A percentile compares a stretch with the other conserved stretches of the same genome.
These are phyloP conservation scores for Epistrophe grossulariae DNA, from an alignment of 2,888 invertebrate species.

Conservation along the genomic window DNA sequence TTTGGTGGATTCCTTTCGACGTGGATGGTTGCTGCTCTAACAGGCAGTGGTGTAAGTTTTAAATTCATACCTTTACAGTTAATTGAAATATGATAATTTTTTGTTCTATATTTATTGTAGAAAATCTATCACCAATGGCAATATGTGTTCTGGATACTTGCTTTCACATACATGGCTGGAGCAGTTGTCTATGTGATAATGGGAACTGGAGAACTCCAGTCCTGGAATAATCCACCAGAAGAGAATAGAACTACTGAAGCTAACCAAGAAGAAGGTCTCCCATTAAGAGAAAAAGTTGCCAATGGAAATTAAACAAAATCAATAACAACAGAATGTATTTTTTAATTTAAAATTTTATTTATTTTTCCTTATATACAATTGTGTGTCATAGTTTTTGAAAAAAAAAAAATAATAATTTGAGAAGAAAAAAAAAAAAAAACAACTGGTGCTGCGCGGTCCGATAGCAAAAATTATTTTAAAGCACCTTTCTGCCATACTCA, in stretches of 20 bases:
- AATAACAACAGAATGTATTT: background rate
- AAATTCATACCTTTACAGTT: background rate
- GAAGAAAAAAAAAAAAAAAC: conserved; percentile 19
- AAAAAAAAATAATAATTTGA: background rate
- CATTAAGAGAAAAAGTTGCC: conserved; percentile 82
- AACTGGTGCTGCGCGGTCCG: conserved; percentile 13
- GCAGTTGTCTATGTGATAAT: conserved; percentile 86
- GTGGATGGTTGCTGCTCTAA: conserved; percentile 91
- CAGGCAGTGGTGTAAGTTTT: conserved; percentile 87
- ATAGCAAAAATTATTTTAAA: too few relatives aligned
- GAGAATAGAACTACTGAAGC: conserved; percentile 78
- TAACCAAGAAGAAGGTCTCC: conserved; percentile 82
- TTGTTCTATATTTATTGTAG: too few relatives aligned
- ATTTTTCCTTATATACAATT: conserved; percentile 54
- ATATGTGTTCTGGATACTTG: conserved; percentile 92
- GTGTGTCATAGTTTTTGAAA: conserved; percentile 38
- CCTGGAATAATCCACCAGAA: conserved; percentile 85
- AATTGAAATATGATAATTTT: too few relatives aligned
- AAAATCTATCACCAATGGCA: conserved; percentile 91
- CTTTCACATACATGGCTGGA: conserved; percentile 88
- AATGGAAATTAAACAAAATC: conserved; percentile 76
- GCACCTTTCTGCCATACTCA: conserved; percentile 1
- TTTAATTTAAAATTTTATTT: conserved; percentile 59
- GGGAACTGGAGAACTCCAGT: conserved; percentile 87
- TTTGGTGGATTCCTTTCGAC: conserved; percentile 93